Evolutionary conservation across 2,888 invertebrate genomes (phyloP).

Genomic region (Lithosia quadra): DNA sequence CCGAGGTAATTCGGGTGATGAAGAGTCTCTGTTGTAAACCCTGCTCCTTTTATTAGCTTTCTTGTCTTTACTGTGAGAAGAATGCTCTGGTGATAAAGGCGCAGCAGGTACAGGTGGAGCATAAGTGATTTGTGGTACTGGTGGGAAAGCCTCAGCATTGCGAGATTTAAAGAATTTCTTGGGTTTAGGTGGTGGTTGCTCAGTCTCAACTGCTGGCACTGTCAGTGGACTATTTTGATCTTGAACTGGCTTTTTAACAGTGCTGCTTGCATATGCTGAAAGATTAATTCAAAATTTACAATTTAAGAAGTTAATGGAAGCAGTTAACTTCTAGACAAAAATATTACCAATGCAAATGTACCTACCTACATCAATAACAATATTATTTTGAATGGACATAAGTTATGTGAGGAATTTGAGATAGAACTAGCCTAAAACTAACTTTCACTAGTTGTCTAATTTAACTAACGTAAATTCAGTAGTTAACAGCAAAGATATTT

Average conservation of each 20-base stretch:
- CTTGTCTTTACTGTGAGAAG: constrained; percentile 77
- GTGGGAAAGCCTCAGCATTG: constrained; percentile 89
- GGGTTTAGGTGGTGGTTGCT: constrained; percentile 89
- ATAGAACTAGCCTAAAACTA: constrained; percentile 22
- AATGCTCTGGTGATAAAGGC: constrained; percentile 80
- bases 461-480: constrained; percentile 49
- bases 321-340: neutral
- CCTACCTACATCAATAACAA: neutral
- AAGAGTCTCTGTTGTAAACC: constrained; percentile 79
- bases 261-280: constrained; percentile 80
- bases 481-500: constrained; percentile 30
- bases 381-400: neutral
- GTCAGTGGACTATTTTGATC: constrained; percentile 86
- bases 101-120: constrained; percentile 81
- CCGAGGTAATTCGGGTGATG: constrained; percentile 81
- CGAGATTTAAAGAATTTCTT: constrained; percentile 97
- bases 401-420: constrained; percentile 1
- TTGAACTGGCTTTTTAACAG: constrained; percentile 81
- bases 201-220: constrained; percentile 84
- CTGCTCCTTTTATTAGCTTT: constrained; percentile 74
- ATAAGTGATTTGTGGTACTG: constrained; percentile 83
- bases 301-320: neutral
- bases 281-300: constrained; percentile 35
- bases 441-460: constrained; percentile 53
- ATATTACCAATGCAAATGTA: neutral